These are phyloP conservation scores for Horisme vitalbata DNA, from an alignment of 2,888 invertebrate genomes.

Conservation along the genomic window DNA sequence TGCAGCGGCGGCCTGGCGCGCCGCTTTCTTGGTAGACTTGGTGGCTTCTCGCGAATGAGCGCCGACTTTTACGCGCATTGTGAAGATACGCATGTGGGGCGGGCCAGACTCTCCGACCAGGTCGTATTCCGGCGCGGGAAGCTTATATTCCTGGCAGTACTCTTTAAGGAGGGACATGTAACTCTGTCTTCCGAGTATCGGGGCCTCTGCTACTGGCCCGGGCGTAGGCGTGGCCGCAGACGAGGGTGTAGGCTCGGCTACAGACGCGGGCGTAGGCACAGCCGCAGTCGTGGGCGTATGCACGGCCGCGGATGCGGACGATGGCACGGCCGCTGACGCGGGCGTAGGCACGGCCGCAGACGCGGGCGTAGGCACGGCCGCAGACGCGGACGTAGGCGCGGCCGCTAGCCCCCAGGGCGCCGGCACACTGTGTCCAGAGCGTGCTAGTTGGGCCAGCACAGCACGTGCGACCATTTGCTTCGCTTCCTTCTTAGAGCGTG, in stretches of 20 bases:
- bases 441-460: neutral
- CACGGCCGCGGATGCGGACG: too few relatives aligned
- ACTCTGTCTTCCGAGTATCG: too few relatives aligned
- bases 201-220: too few relatives aligned
- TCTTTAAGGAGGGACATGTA: conserved; percentile 49
- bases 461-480: conserved; percentile 6
- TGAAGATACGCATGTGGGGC: conserved; percentile 85
- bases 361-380: too few relatives aligned
- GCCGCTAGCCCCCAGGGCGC: too few relatives aligned
- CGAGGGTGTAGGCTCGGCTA: too few relatives aligned
- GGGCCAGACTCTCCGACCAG: conserved; percentile 85
- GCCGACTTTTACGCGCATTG: conserved; percentile 79
- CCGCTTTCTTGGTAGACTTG: conserved; percentile 85
- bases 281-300: too few relatives aligned
- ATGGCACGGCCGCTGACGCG: too few relatives aligned
- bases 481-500: conserved; percentile 14
- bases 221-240: too few relatives aligned
- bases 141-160: conserved; percentile 71
- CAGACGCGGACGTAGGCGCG: too few relatives aligned
- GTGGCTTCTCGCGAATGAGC: conserved; percentile 79
- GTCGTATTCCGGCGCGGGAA: conserved; percentile 78
- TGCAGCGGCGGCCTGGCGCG: conserved; percentile 84
- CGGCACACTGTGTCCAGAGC: conserved; percentile 1
- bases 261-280: too few relatives aligned
- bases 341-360: too few relatives aligned